These are phyloP conservation scores for Melipona beecheii DNA, from an alignment of 2,888 invertebrate species.

Conservation along the genomic window DNA sequence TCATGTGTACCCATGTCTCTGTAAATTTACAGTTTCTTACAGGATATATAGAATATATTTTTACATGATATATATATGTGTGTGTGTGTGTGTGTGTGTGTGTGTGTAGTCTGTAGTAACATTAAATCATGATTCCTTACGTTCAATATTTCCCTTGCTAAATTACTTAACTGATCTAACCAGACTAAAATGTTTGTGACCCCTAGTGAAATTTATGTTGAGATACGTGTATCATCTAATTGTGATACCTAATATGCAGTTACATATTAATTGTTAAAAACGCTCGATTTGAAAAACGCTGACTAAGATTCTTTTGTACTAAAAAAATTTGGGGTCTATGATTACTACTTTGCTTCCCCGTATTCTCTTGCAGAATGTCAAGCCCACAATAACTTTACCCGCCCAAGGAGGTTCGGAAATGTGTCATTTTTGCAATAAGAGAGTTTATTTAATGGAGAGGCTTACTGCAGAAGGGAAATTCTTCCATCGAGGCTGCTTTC, in stretches of 20 bases:
- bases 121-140: background rate
- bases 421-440: constrained; percentile 95
- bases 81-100: background rate
- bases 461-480: constrained; percentile 95
- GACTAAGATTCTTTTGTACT: constrained; percentile 56
- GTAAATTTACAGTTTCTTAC: constrained; percentile 16
- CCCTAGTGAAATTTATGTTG: background rate
- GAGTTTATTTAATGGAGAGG: constrained; percentile 97
- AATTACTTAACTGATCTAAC: constrained; percentile 19
- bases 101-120: background rate
- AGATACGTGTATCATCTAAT: background rate
- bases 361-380: constrained; percentile 85
- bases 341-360: constrained; percentile 27
- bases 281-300: constrained; percentile 34
- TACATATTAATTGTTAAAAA: background rate
- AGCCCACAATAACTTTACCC: constrained; percentile 87
- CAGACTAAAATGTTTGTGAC: constrained; percentile 1
- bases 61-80: background rate
- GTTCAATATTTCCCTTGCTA: background rate
- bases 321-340: constrained; percentile 13
- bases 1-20: constrained; percentile 15
- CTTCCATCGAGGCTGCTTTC: constrained; percentile 96
- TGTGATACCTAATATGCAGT: background rate
- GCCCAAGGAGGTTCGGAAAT: constrained; percentile 89
- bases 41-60: constrained; percentile 20